Percentiles rank a stretch among this genome's conserved stretches.
Evolutionary conservation across 2,113 vertebrate species (phyloP).

Genomic region (Poeciliopsis turrubarensis): DNA sequence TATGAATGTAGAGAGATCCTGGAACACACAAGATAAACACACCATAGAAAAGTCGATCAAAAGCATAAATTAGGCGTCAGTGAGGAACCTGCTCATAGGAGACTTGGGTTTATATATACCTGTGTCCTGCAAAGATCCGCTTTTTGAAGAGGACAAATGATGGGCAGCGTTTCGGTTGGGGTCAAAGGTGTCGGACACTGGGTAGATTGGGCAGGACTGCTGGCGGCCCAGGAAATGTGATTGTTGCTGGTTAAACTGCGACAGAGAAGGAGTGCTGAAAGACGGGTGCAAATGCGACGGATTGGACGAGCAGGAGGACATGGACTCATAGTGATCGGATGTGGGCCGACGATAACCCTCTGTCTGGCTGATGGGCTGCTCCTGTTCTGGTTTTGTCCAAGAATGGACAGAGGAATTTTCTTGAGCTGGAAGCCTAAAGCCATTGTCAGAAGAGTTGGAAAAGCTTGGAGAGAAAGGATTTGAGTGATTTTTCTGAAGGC

Average conservation of each 20-base stretch:
- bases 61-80: not conserved
- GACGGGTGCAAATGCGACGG: conserved; percentile 27
- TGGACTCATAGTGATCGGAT: conserved; percentile 14
- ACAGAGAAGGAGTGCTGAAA: conserved; percentile 44
- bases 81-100: not conserved
- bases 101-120: conserved; percentile 42
- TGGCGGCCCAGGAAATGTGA: conserved; percentile 47
- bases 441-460: conserved; percentile 48
- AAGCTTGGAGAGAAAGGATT: conserved; percentile 9
- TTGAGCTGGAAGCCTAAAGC: conserved; percentile 23
- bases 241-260: conserved; percentile 45
- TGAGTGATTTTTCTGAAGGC: not conserved
- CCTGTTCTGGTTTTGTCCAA: conserved; percentile 65
- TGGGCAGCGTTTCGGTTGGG: conserved; percentile 35
- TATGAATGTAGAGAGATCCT: conserved; percentile 67
- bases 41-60: not conserved
- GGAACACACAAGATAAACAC: conserved; percentile 15
- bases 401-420: conserved; percentile 67
- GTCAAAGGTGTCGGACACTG: conserved; percentile 57
- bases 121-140: conserved; percentile 42
- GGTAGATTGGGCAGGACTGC: conserved; percentile 64
- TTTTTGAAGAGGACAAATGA: conserved; percentile 22
- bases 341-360: conserved; percentile 7
- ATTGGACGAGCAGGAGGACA: not conserved
- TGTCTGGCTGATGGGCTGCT: conserved; percentile 36